Conservation (phyloP, 2,113 vertebrate species). For the Rallus limicola region DNA sequence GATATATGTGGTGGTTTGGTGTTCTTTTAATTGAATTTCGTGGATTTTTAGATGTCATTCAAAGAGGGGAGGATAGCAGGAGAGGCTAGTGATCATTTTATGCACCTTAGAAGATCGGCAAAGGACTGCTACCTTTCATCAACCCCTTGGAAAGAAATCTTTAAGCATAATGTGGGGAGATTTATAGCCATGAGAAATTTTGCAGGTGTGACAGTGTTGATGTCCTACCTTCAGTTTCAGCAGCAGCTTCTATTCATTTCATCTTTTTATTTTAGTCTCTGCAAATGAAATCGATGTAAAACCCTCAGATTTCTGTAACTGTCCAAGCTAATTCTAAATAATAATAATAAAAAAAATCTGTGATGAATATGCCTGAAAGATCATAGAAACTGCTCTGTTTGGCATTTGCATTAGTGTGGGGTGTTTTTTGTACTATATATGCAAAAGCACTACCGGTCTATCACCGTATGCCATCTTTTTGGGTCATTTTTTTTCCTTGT, state of each 20-base stretch:
- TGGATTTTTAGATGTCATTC: slow-evolving; percentile 27
- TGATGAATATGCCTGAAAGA: slow-evolving; percentile 25
- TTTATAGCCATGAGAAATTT: slow-evolving; percentile 28
- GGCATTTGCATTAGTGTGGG: background rate
- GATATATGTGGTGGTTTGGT: background rate
- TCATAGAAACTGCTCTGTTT: slow-evolving; percentile 13
- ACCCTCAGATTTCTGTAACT: slow-evolving; percentile 7
- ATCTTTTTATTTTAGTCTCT: slow-evolving; percentile 46
- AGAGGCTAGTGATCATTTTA: slow-evolving; percentile 39
- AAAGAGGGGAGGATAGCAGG: background rate
- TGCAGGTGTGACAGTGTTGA: background rate
- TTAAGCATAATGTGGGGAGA: background rate
- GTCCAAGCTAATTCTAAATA: background rate
- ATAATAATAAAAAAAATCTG: background rate
- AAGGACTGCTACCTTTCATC: slow-evolving; percentile 34
- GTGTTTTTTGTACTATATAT: slow-evolving; percentile 10
- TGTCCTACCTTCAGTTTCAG: slow-evolving; percentile 20
- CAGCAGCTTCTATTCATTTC: slow-evolving; percentile 3
- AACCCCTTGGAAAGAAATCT: background rate
- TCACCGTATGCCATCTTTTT: background rate
- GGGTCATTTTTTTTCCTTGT: background rate
- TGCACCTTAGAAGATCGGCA: background rate
- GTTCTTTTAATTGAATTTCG: slow-evolving; percentile 49
- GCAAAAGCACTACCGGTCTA: slow-evolving; percentile 22
- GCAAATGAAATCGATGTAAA: background rate